Base-by-base conservation (phyloP, 1,140 invertebrate genomes). In the Cherax destructor region DNA sequence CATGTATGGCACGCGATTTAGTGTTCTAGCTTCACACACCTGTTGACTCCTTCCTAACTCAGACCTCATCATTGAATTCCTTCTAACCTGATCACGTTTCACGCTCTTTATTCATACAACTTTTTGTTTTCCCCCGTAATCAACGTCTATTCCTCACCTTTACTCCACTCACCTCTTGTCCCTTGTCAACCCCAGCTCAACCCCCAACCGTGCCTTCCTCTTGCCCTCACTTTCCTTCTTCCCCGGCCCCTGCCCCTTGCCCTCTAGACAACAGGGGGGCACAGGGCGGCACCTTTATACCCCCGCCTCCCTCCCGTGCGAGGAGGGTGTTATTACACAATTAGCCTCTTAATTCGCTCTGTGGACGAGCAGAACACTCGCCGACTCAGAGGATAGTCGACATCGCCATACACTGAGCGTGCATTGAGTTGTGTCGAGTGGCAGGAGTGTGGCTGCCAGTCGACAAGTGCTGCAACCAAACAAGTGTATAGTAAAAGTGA, bases 281-380 rank as follows among this genome's bases (percentile, higher is more conserved):
- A 5, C 5, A 6, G 50, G 11, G 77, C 69, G 69, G 83, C 47
- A 21, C n/a, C 83, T 76, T 86, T 86, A 47, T 47, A 24, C 16
- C 47, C 13, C 13, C 5, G 41, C 56, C 65, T 77, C 83, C 83
- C 83, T 24, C 21, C 49, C 18, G 69, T 65, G 83, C 72, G 2
- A 5, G 21, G 72, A 74, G 52, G 83, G 72, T 86, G 83, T 86
- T 86, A 86, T 86, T 52, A 72, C 83, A 86, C 83, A 86, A 86
- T 86, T 86, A 86, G 83, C 69, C 83, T 86, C 83, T 86, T 86
- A 86, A 86, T 86, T 86, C 83, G 83, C 52, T 0, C 24, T 7
- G n/a, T 41, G 65, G 47, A 21, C 49, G 6, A 47, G 83, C 4
- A 56, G 9, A 30, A 30, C 56, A 69, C 41, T 41, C 50, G 83